A percentile compares a stretch with the other conserved stretches of the same genome.
phyloP scores from a whole-genome alignment of 2,797 vertebrate species.

The Hydrolagus colliei region DNA sequence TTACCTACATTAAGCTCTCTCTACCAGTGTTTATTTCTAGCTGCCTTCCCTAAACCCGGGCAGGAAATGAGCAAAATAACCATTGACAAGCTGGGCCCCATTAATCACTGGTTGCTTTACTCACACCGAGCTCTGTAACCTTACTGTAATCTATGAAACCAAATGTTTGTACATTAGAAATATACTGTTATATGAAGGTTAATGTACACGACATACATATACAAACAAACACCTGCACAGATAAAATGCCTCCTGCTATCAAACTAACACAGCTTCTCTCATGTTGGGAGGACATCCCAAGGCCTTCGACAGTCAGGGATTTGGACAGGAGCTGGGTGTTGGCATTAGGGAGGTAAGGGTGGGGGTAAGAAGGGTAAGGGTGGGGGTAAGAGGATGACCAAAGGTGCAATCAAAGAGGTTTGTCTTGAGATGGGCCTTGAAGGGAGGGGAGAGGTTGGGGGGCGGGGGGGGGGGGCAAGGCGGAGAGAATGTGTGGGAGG shows the following conservation, averaged over 20 bases:
- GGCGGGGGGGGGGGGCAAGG: no score
- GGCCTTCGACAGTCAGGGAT: neutral
- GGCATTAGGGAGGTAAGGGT: no score
- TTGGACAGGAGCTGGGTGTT: neutral
- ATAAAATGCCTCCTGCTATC: neutral
- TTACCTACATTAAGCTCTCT: neutral
- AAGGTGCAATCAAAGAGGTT: no score
- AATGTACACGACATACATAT: neutral
- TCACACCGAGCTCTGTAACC: neutral
- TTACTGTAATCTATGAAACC: neutral
- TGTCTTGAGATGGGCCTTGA: no score
- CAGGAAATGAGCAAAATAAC: neutral
- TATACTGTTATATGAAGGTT: neutral
- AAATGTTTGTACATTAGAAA: conserved; percentile 5
- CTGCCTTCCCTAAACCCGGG: neutral
- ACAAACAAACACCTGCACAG: neutral
- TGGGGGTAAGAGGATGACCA: no score
- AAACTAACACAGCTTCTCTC: neutral
- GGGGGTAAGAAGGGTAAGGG: no score
- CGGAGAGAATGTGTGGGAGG: no score
- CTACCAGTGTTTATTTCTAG: neutral
- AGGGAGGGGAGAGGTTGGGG: no score
- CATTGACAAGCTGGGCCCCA: neutral
- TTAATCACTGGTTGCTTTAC: neutral
- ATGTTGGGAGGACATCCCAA: conserved; percentile 3